Base-by-base conservation (phyloP, 2,797 vertebrate species). In the Limnodromus scolopaceus region DNA sequence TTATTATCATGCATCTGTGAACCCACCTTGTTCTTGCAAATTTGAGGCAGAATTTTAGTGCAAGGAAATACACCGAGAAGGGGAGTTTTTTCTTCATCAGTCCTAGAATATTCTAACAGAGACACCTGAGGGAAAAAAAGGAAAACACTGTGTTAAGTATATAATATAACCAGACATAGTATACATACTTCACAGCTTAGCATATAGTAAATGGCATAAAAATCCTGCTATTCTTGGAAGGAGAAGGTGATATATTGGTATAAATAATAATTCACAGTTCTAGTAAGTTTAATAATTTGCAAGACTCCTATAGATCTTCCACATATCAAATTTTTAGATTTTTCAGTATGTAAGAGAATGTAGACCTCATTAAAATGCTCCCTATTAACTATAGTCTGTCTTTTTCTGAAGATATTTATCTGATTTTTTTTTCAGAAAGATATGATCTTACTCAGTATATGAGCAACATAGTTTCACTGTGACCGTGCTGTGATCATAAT, bases 11-110 rank as follows among this genome's bases (percentile, higher is more conserved):
- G 97, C 94, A 46, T 87, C 72, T 77, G 84, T 23, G 96, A 71
- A 93, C 97, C 96, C 96, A 98, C 98, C 65, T 98, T 98, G 51
- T 98, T 97, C 80, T 97, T 97, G 94, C 89, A 97, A 91, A 98
- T 97, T 79, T 97, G 96, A 96, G 97, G 98, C 45, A 99, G 94
- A 80, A 99, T 98, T 96, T 99, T 98, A 85, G 98, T 97, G 63
- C 98, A 98, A 76, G 98, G 98, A 92, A 99, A 97, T 92, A 99
- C 94, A 92, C 98, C 99, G 87, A 99, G 98, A 84, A 98, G 94
- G 22, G 98, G 98, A 24, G 98, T 98, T 81, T 97, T 98, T 23
- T 98, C 96, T 8, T 93, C 89, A 72, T 97, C 90, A 17, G 93
- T 98, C 49, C 98, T 96, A 8, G 98, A 98, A 96, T 98, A 97